These are phyloP conservation scores for Acleris sparsana DNA, from an alignment of 2,888 invertebrate species.

Conservation along the genomic window DNA sequence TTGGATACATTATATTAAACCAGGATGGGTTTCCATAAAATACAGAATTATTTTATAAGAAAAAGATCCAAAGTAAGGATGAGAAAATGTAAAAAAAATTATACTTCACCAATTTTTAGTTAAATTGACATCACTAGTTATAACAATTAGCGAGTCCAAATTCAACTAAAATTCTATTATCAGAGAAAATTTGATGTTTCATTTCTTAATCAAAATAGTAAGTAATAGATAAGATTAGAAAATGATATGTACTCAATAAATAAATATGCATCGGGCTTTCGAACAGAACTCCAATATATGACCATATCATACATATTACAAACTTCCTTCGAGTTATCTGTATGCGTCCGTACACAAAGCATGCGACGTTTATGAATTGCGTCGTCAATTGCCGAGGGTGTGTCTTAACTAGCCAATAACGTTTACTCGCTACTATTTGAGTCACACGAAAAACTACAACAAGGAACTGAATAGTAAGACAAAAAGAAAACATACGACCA, in stretches of 20 bases:
- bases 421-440: background rate
- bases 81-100: no score
- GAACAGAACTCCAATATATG: background rate
- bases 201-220: background rate
- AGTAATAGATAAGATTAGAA: background rate
- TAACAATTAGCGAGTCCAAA: no score
- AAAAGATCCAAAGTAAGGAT: no score
- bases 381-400: slow-evolving; percentile 10
- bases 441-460: background rate
- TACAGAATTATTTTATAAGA: no score
- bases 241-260: background rate
- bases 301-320: slow-evolving; percentile 1
- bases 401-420: slow-evolving; percentile 13
- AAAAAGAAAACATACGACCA: no score
- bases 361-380: slow-evolving; percentile 5
- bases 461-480: no score
- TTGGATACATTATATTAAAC: no score
- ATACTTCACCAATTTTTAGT: no score
- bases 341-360: background rate
- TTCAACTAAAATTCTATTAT: no score
- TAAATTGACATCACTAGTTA: no score
- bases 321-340: background rate
- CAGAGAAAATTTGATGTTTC: background rate
- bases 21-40: no score
- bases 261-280: background rate